Evolutionary conservation across 2,888 invertebrate genomes (phyloP).

Genomic region (Nomada ruficornis): DNA sequence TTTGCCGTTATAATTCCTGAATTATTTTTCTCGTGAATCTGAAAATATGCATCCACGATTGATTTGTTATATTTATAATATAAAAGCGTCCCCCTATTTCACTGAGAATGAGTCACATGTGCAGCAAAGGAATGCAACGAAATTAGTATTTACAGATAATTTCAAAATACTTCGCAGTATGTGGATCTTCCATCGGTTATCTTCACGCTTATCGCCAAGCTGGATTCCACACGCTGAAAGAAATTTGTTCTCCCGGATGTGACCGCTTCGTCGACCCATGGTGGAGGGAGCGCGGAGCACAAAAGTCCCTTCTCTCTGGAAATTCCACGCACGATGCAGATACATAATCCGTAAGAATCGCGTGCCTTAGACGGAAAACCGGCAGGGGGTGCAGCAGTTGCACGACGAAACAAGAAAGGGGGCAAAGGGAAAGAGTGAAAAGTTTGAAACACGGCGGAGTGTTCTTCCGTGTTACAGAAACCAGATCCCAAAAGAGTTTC

Average conservation of each 20-base stretch:
- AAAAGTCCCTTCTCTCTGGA: slow-evolving; percentile 1
- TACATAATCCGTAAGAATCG: slow-evolving; percentile 52
- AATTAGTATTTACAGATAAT: neutral
- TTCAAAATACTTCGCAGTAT: too few relatives aligned
- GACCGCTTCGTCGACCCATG: slow-evolving; percentile 10
- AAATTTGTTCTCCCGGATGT: slow-evolving; percentile 24
- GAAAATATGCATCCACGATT: too few relatives aligned
- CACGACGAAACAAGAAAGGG: neutral
- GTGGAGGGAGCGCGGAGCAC: neutral
- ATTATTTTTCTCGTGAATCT: too few relatives aligned
- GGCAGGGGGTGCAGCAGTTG: neutral
- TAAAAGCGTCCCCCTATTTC: too few relatives aligned
- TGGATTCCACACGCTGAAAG: neutral
- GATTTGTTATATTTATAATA: too few relatives aligned
- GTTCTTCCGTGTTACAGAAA: slow-evolving; percentile 66
- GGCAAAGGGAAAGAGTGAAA: slow-evolving; percentile 35
- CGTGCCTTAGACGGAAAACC: slow-evolving; percentile 19
- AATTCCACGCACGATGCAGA: slow-evolving; percentile 51
- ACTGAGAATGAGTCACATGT: too few relatives aligned
- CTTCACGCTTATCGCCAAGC: neutral
- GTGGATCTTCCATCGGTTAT: neutral
- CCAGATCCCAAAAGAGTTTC: slow-evolving; percentile 60
- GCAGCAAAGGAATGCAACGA: too few relatives aligned
- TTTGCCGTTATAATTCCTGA: too few relatives aligned
- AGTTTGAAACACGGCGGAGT: slow-evolving; percentile 55